phyloP scores from a whole-genome alignment of 2,888 invertebrate species.

The Drosophila formosana region DNA sequence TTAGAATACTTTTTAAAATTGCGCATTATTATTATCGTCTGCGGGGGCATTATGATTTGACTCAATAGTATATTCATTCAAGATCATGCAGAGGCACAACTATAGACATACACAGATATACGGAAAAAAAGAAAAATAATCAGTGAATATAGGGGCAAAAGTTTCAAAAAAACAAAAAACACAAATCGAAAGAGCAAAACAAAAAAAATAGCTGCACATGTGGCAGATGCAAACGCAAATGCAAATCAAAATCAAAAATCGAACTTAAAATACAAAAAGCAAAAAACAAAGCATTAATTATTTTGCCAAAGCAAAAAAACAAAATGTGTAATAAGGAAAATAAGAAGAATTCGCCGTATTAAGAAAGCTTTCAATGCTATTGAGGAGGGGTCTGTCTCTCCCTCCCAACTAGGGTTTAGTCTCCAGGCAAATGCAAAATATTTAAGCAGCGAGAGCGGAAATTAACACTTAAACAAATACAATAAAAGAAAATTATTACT shows the following conservation, averaged over 20 bases:
- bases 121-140: neutral
- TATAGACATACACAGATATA: neutral
- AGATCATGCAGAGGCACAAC: constrained; percentile 4
- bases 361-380: constrained; percentile 38
- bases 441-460: constrained; percentile 14
- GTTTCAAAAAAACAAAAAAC: neutral
- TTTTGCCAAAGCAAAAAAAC: constrained; percentile 22
- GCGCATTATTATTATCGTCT: neutral
- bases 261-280: constrained; percentile 45
- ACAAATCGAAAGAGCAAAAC: neutral
- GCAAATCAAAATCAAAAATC: constrained; percentile 53
- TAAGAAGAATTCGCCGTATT: constrained; percentile 1
- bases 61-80: constrained; percentile 6
- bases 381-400: constrained; percentile 7
- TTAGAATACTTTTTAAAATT: neutral
- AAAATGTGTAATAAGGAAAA: neutral
- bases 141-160: neutral
- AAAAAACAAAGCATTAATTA: constrained; percentile 27
- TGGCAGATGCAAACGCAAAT: constrained; percentile 42
- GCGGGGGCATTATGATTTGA: constrained; percentile 1
- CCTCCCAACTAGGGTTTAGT: constrained; percentile 39
- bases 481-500: constrained; percentile 55
- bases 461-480: constrained; percentile 37
- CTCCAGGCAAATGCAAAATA: constrained; percentile 25
- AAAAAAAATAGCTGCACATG: constrained; percentile 36